Evolutionary conservation across 2,797 vertebrate species (phyloP).

Genomic region (Artibeus jamaicensis): DNA sequence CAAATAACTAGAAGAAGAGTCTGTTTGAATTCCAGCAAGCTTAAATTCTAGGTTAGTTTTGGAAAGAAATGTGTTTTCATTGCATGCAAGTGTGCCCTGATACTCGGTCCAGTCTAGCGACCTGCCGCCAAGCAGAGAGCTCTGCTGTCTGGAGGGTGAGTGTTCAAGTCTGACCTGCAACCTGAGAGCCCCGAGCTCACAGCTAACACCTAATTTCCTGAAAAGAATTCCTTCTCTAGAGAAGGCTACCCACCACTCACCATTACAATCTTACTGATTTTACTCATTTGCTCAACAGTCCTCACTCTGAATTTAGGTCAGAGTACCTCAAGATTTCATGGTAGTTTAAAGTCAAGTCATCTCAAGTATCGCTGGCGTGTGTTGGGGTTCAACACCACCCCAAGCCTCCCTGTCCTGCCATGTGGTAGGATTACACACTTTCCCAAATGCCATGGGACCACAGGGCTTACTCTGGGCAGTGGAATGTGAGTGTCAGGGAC

Average conservation of each 20-base stretch:
- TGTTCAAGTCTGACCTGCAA: background rate
- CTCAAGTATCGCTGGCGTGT: background rate
- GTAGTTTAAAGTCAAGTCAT: background rate
- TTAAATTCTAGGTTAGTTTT: background rate
- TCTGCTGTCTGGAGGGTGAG: background rate
- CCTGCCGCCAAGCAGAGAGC: background rate
- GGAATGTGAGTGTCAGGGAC: background rate
- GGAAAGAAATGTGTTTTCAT: background rate
- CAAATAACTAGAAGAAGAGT: background rate
- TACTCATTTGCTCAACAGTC: background rate
- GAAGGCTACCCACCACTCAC: background rate
- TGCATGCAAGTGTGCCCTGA: background rate
- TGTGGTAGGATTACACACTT: background rate
- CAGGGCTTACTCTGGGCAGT: background rate
- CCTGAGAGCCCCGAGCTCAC: background rate
- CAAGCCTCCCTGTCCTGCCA: fast-evolving
- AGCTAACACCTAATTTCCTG: background rate
- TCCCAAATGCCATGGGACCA: background rate
- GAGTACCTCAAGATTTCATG: background rate
- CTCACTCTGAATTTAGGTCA: background rate
- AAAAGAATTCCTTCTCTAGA: background rate
- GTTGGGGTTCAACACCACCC: background rate
- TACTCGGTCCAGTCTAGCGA: background rate
- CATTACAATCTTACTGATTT: background rate
- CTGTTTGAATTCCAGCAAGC: background rate